phyloP scores from a whole-genome alignment of 1,140 invertebrate genomes.

The Ladona fulva region DNA sequence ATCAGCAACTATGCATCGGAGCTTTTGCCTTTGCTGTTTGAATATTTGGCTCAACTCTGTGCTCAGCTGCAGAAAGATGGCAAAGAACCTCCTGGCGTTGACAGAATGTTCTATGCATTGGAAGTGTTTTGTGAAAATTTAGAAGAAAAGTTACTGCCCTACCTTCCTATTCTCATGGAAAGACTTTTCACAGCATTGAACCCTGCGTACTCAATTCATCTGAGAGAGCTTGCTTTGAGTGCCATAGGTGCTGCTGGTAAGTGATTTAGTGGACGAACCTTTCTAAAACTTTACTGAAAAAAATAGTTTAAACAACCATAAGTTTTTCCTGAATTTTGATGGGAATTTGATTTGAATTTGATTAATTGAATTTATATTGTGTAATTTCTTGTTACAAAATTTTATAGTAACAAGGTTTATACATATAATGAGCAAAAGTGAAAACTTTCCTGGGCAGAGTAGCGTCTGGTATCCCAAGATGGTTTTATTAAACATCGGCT shows the following conservation, averaged over 20 bases:
- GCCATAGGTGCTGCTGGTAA: constrained; percentile 54
- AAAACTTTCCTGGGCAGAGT: too few species aligned
- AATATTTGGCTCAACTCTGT: constrained; percentile 53
- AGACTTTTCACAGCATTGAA: constrained; percentile 51
- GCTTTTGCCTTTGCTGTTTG: constrained; percentile 63
- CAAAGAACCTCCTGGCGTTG: constrained; percentile 50
- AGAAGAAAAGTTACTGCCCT: constrained; percentile 57
- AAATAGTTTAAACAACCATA: too few species aligned
- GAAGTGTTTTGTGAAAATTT: constrained; percentile 75
- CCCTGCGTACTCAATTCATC: constrained; percentile 42
- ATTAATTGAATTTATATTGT: too few species aligned
- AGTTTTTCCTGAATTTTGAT: too few species aligned
- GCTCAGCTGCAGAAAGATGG: constrained; percentile 42
- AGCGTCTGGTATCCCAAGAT: too few species aligned
- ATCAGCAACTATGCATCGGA: constrained; percentile 62
- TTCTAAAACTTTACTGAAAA: too few species aligned
- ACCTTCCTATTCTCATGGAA: constrained; percentile 62
- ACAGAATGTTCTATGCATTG: constrained; percentile 71
- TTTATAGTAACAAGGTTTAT: too few species aligned
- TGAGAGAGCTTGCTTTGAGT: constrained; percentile 58
- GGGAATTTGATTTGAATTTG: too few species aligned
- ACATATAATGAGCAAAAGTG: too few species aligned
- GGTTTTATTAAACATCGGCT: too few species aligned
- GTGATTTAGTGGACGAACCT: too few species aligned
- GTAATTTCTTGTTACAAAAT: too few species aligned